Conservation (phyloP, 2,888 invertebrate genomes). For the Drosophila tanythrix region DNA sequence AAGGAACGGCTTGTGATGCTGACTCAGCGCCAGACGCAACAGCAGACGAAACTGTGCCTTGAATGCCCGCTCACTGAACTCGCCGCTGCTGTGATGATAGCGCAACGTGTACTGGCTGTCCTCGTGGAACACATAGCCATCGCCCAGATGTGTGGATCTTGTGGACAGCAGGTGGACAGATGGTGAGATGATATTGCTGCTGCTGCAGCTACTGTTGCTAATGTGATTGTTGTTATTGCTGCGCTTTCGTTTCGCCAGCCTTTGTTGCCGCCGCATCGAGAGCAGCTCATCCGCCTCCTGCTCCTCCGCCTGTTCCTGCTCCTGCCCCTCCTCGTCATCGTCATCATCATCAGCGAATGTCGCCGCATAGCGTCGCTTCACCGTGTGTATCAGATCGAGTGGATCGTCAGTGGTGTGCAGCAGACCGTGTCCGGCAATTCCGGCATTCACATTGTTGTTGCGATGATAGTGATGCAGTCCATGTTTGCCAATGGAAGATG, state of each 20-base stretch:
- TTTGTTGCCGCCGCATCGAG: conserved; percentile 38
- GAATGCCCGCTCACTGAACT: conserved; percentile 83
- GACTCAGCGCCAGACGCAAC: conserved; percentile 81
- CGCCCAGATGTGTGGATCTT: conserved; percentile 59
- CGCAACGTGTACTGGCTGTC: conserved; percentile 80
- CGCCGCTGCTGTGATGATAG: conserved; percentile 82
- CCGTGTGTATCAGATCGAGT: conserved; percentile 79
- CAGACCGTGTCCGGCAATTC: conserved; percentile 11
- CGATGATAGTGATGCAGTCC: conserved; percentile 42
- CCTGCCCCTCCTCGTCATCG: conserved; percentile 41
- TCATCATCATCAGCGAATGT: conserved; percentile 60
- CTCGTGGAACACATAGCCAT: conserved; percentile 82
- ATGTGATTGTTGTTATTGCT: conserved; percentile 50
- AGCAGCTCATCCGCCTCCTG: conserved; percentile 39
- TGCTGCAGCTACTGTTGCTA: conserved; percentile 11
- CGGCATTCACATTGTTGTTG: conserved; percentile 59
- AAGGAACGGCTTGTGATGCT: conserved; percentile 83
- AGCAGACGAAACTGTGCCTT: conserved; percentile 83
- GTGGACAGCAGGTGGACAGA: conserved; percentile 7
- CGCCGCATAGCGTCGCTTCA: conserved; percentile 71
- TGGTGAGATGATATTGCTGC: conserved; percentile 27
- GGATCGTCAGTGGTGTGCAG: conserved; percentile 75
- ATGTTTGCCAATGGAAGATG: conserved; percentile 73
- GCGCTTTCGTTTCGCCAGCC: conserved; percentile 59
- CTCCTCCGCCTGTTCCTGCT: neutral